A percentile compares a stretch with the other conserved stretches of the same genome.
These are phyloP conservation scores for Dysdera silvatica DNA, from an alignment of 1,140 invertebrate species.

Conservation along the genomic window DNA sequence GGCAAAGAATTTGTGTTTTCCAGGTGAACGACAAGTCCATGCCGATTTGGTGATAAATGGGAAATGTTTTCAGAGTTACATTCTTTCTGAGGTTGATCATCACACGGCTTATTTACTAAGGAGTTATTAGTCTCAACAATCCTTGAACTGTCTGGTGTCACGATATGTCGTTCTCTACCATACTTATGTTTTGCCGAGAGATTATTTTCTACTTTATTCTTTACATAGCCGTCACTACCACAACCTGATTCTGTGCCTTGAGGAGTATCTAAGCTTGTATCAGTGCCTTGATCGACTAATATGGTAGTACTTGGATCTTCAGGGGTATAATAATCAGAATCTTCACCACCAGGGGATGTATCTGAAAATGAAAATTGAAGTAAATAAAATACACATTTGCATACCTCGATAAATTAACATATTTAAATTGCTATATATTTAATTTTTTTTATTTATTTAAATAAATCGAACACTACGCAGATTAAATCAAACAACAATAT, in stretches of 20 bases:
- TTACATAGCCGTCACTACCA: neutral
- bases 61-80: constrained; percentile 12
- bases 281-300: constrained; percentile 30
- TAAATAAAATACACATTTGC: neutral
- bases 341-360: constrained; percentile 31
- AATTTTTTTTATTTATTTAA: too few species aligned
- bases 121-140: neutral
- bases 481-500: too few species aligned
- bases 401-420: neutral
- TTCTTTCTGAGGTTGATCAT: neutral
- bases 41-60: constrained; percentile 12
- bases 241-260: constrained; percentile 24
- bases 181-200: constrained; percentile 3
- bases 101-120: neutral
- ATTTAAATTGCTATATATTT: neutral
- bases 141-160: neutral
- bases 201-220: neutral
- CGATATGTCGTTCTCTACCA: constrained; percentile 8
- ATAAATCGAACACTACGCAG: too few species aligned
- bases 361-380: constrained; percentile 17
- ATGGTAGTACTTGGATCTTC: constrained; percentile 34
- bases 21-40: constrained; percentile 2
- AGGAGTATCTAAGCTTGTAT: constrained; percentile 18
- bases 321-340: constrained; percentile 35
- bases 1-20: constrained; percentile 29